phyloP scores from a whole-genome alignment of 2,113 vertebrate species.

The Tragulus kanchil region DNA sequence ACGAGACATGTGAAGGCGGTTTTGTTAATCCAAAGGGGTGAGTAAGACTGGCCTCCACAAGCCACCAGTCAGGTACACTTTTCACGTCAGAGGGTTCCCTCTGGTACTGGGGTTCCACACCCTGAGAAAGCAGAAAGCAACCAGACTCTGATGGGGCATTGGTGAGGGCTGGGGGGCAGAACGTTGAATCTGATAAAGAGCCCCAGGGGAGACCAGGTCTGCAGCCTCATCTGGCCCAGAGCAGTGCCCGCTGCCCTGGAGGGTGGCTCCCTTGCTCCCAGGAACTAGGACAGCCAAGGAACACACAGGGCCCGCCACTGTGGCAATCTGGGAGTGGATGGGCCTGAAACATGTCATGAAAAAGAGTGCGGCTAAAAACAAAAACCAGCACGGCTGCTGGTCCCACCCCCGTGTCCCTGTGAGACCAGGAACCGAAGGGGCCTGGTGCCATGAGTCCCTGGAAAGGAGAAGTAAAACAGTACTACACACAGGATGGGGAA shows the following conservation, averaged over 20 bases:
- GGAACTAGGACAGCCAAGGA: constrained; percentile 41
- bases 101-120: not conserved
- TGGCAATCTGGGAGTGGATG: not conserved
- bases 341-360: not conserved
- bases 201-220: not conserved
- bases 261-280: constrained; percentile 19
- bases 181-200: constrained; percentile 18
- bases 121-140: constrained; percentile 24
- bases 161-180: not conserved
- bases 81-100: not conserved
- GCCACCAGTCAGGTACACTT: constrained; percentile 25
- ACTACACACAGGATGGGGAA: not conserved
- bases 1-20: constrained; percentile 80
- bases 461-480: constrained; percentile 36
- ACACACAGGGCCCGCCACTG: constrained; percentile 11
- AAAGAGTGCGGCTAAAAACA: not conserved
- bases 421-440: not conserved
- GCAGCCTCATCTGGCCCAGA: not conserved
- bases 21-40: constrained; percentile 75
- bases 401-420: not conserved
- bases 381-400: not conserved
- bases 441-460: not conserved
- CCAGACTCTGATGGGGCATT: not conserved
- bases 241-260: not conserved
- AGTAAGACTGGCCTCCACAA: constrained; percentile 71